phyloP scores from a whole-genome alignment of 2,888 invertebrate species.

The Thelaira solivaga region DNA sequence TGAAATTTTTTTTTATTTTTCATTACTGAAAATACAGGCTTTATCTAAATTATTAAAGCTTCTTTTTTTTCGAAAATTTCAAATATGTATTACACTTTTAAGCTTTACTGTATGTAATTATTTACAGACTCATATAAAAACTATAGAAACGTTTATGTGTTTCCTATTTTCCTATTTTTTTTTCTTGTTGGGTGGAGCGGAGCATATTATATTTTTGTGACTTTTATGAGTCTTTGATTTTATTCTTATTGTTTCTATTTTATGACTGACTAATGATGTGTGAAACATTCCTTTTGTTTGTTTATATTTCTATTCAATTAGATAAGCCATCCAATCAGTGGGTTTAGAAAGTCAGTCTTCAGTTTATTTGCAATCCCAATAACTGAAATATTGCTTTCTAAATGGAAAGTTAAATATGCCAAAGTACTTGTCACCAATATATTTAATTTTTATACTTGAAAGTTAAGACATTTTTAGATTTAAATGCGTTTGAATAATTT shows the following conservation, averaged over 20 bases:
- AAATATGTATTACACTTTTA: too few species aligned
- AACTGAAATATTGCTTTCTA: background rate
- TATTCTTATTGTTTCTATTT: conserved; percentile 54
- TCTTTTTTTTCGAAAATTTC: too few species aligned
- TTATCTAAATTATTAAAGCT: too few species aligned
- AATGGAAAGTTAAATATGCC: too few species aligned
- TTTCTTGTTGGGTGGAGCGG: conserved; percentile 24
- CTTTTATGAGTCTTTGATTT: conserved; percentile 62
- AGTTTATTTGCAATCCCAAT: background rate
- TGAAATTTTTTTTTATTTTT: too few species aligned
- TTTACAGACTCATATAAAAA: conserved; percentile 25
- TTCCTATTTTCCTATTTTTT: conserved; percentile 33
- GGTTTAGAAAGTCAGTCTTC: conserved; percentile 3
- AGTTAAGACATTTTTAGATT: too few species aligned
- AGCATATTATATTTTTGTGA: conserved; percentile 56
- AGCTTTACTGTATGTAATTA: conserved; percentile 9
- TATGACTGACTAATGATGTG: conserved; percentile 61
- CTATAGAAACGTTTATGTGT: conserved; percentile 50
- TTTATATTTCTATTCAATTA: conserved; percentile 60
- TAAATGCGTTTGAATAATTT: too few species aligned
- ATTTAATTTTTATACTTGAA: too few species aligned
- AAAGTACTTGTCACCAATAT: too few species aligned
- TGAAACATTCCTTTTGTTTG: conserved; percentile 53
- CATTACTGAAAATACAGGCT: too few species aligned
- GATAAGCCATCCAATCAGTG: conserved; percentile 48